phyloP scores from a whole-genome alignment of 2,797 vertebrate genomes.

The Tokudaia muenninki region DNA sequence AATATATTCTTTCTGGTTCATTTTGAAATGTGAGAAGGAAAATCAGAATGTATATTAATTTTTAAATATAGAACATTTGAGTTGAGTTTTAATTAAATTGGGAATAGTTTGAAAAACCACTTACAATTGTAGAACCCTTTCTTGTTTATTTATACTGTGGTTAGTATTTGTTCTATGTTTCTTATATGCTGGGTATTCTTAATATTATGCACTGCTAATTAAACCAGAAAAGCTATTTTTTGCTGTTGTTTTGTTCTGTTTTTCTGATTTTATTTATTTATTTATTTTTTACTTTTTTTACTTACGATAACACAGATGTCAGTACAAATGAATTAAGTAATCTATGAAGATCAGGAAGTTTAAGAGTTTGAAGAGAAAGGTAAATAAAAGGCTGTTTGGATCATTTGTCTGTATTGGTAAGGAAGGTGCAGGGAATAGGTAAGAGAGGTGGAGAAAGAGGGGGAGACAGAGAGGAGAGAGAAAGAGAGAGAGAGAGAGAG shows the following conservation, averaged over 20 bases:
- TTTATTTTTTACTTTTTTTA: not conserved
- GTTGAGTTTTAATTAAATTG: conserved; percentile 27
- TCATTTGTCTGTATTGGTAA: not conserved
- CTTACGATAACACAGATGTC: not conserved
- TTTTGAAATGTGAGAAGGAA: conserved; percentile 32
- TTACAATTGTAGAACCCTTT: not conserved
- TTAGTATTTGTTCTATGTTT: not conserved
- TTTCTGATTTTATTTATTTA: not conserved
- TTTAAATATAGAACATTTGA: not conserved
- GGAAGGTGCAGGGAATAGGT: not conserved
- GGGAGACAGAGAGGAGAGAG: too few relatives aligned
- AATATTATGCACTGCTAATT: conserved; percentile 9
- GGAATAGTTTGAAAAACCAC: not conserved
- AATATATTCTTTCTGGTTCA: not conserved
- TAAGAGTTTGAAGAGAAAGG: not conserved
- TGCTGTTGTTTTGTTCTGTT: not conserved
- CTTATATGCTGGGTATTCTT: not conserved
- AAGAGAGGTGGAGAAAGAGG: too few relatives aligned
- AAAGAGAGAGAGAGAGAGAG: too few relatives aligned
- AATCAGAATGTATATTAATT: conserved; percentile 2
- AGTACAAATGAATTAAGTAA: not conserved
- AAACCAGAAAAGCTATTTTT: not conserved
- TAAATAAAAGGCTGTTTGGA: not conserved
- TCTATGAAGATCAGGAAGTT: not conserved
- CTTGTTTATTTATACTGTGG: not conserved